Evolutionary conservation across 2,888 invertebrate species (phyloP), one percentile per base, ranked within the genome.

Genomic region (Dicranocentrus wangi): DNA sequence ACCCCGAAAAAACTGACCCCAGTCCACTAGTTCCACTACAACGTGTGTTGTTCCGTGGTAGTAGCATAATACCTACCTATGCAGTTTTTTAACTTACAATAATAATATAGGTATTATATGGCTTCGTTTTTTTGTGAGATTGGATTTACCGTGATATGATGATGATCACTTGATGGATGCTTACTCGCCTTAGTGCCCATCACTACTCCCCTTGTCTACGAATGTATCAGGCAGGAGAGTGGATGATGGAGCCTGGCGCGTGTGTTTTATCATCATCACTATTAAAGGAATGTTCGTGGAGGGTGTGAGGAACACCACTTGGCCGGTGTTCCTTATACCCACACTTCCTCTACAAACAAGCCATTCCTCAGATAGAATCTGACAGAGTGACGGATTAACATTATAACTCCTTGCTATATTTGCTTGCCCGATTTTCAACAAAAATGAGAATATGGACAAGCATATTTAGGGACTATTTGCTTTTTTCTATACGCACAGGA

Each of bases 161-260:
- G 66, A 65, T 75, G 75, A 75, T 66, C 53, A 75, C 55, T 75
- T 66, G 66, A 58, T 75, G 75, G 32, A 58, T 75, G 65, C 27
- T 58, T 66, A 73, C 47, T 65, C 55, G 65, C 61, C 53, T 72
- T 23, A 23, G 42, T 65, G 47, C 2, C 47, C 21, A 23, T 47
- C 15, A 53, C 21, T 32, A 32, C 10, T 32, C n/a, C n/a, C n/a
- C 32, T 32, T 32, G 10, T 32, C 10, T 32, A 32, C 32, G 32
- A n/a, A n/a, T n/a, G 42, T 13, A 42, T 10, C 60, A 60, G 3
- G 25, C 25, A 60, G 19, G 19, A 42, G 8, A 17, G 1, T 63
- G 17, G 39, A 63, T 23, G 42, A 7, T 39, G 13, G 39, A 39
- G 8, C 13, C 39, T 47, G 66, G 28, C 69, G 53, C 53, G 55